Conservation (phyloP, 2,113 vertebrate genomes). For the Fukomys damarensis region DNA sequence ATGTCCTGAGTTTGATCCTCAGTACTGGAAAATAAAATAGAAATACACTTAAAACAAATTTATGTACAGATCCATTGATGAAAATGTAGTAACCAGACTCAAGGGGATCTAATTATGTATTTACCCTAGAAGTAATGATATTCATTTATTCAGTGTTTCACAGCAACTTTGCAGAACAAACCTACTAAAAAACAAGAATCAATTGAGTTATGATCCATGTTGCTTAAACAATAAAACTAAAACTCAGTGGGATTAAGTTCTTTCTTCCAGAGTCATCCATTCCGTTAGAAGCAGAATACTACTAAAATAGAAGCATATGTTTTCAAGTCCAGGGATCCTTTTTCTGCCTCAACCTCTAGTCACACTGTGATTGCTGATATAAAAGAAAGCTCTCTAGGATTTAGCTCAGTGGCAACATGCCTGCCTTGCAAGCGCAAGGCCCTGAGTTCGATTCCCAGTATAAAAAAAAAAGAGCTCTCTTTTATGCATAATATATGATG, state of each 20-base stretch:
- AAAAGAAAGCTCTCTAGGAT: neutral
- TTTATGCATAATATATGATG: neutral
- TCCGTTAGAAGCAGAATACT: neutral
- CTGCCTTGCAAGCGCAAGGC: too few species aligned
- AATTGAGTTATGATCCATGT: neutral
- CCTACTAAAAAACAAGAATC: neutral
- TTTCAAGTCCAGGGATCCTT: neutral
- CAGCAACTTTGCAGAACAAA: neutral
- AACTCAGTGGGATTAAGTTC: neutral
- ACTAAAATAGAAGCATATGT: neutral
- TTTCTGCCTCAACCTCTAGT: neutral
- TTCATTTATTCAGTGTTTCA: neutral
- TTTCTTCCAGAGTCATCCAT: neutral
- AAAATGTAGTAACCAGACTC: neutral
- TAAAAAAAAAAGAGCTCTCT: too few species aligned
- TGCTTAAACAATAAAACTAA: constrained; percentile 31
- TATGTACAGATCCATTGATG: neutral
- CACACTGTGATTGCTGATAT: neutral
- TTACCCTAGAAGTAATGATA: neutral
- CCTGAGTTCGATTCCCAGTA: too few species aligned
- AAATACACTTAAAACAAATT: neutral
- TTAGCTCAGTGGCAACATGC: too few species aligned
- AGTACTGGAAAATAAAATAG: neutral
- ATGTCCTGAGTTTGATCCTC: too few species aligned
- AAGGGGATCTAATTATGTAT: neutral